Conservation (phyloP, 2,888 invertebrate species). For the Brachyptera risi region DNA sequence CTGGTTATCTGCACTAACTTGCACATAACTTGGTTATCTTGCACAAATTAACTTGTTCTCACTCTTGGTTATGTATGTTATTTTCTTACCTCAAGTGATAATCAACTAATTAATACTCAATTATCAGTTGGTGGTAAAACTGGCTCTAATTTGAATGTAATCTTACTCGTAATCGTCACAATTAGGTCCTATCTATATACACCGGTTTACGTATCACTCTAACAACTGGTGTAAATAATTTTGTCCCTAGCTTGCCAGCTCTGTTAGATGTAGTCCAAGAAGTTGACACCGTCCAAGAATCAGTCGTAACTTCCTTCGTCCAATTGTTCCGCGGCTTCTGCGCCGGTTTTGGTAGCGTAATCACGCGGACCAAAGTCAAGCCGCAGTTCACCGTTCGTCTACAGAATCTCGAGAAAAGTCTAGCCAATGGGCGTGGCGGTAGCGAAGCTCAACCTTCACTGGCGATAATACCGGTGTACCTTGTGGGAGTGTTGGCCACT, state of each 20-base stretch:
- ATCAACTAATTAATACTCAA: no score
- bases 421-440: conserved; percentile 43
- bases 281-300: conserved; percentile 51
- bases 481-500: conserved; percentile 38
- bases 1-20: no score
- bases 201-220: no score
- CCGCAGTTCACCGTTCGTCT: conserved; percentile 56
- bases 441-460: conserved; percentile 30
- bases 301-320: conserved; percentile 51
- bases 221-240: conserved; percentile 7
- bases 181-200: no score
- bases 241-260: conserved; percentile 52
- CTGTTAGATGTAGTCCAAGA: conserved; percentile 54
- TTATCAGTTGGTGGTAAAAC: no score
- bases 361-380: conserved; percentile 52
- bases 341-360: conserved; percentile 61
- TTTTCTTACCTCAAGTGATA: no score
- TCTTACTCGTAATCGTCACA: no score
- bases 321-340: conserved; percentile 56
- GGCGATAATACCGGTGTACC: conserved; percentile 38
- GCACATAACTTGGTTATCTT: no score
- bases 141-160: no score
- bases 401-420: conserved; percentile 56
- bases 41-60: no score
- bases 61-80: no score